Conservation (phyloP, 1,140 invertebrate species). For the Hylaeus anthracinus region DNA sequence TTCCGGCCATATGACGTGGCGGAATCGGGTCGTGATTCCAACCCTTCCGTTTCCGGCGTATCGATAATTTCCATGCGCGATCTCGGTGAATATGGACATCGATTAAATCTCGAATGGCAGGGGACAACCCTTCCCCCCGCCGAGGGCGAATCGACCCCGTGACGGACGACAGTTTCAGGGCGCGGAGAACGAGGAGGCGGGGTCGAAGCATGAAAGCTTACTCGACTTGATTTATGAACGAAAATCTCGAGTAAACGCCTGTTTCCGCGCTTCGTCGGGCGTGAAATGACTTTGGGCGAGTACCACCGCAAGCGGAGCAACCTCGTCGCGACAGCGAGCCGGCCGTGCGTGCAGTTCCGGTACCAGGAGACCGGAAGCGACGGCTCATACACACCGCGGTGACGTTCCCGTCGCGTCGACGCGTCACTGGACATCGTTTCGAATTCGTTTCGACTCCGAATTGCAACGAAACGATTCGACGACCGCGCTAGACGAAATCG, state of each 20-base stretch:
- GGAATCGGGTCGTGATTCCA: neutral
- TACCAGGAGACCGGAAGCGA: constrained; percentile 49
- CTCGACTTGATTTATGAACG: constrained; percentile 63
- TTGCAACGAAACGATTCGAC: too few species aligned
- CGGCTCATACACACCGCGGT: constrained; percentile 9
- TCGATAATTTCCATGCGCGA: constrained; percentile 17
- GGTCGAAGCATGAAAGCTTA: constrained; percentile 24
- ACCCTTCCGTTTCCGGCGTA: constrained; percentile 53
- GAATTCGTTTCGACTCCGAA: constrained; percentile 4
- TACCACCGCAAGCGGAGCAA: constrained; percentile 33
- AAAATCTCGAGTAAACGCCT: constrained; percentile 71
- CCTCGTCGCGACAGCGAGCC: constrained; percentile 48
- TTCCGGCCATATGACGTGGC: neutral
- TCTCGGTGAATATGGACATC: constrained; percentile 17
- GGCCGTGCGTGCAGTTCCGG: constrained; percentile 58
- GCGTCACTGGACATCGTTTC: neutral
- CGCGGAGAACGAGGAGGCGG: too few species aligned
- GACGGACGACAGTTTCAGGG: too few species aligned
- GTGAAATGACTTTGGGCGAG: constrained; percentile 71
- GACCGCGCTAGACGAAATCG: too few species aligned
- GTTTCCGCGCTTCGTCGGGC: constrained; percentile 71
- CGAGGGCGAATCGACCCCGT: neutral
- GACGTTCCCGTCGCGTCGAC: neutral
- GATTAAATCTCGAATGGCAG: constrained; percentile 29
- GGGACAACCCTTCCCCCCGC: constrained; percentile 36